These are phyloP conservation scores for Phytoseiulus persimilis DNA, from an alignment of 2,888 invertebrate species.

Conservation along the genomic window DNA sequence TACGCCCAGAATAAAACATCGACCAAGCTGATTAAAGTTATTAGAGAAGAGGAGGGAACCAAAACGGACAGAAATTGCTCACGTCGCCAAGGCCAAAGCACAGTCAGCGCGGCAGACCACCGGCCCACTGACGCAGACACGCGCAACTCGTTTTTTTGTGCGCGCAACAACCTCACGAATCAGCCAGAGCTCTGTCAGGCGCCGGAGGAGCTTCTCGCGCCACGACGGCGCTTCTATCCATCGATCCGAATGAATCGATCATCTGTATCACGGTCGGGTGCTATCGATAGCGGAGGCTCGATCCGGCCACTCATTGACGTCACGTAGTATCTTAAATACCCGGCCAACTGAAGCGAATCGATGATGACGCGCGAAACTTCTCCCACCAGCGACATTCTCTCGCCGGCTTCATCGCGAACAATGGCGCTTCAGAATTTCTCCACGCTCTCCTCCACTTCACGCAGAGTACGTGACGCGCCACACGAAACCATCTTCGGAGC, in stretches of 20 bases:
- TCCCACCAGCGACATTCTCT: not conserved
- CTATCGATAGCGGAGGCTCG: not conserved
- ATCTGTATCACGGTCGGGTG: not conserved
- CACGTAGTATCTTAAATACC: not conserved
- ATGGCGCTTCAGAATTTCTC: not conserved
- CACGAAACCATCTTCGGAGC: not conserved
- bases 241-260: not conserved
- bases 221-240: not conserved
- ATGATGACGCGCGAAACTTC: not conserved
- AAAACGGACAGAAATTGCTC: not conserved
- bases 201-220: not conserved
- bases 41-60: not conserved
- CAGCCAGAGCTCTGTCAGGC: too few relatives aligned
- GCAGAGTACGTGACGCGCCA: not conserved
- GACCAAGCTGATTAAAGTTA: not conserved
- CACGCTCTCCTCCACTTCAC: not conserved
- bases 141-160: not conserved
- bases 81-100: not conserved
- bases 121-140: not conserved
- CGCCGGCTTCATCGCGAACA: not conserved
- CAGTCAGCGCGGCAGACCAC: not conserved
- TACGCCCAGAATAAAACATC: conserved; percentile 5
- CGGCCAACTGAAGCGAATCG: not conserved
- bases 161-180: not conserved
- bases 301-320: not conserved